Base-by-base conservation (phyloP, 1,140 invertebrate species). In the Nephotettix cincticeps region DNA sequence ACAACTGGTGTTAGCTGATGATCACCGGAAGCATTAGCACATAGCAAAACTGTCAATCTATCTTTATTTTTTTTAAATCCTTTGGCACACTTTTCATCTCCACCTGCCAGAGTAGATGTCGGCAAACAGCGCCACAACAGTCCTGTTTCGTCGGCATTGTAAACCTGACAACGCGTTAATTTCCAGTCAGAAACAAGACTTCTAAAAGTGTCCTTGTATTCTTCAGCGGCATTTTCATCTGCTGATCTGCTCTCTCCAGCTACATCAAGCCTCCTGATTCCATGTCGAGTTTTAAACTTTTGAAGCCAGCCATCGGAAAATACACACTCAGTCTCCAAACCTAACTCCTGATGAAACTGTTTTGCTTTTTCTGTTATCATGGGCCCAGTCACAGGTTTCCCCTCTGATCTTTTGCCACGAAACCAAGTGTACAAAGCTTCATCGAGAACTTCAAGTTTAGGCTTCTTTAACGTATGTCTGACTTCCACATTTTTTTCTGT, bases 1-100 rank as follows among this genome's bases (percentile, higher is more conserved):
- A 19, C 73, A 19, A 82, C 36, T 28, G 79, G 75, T 14, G 77
- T 76, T 21, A 79, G 64, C 73, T 77, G 75, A 21, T 77, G 69
- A 29, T 70, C 51, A 29, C 56, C 69, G 63, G 69, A 30, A 27
- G 32, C 6, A 63, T 63, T 70, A 63, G 51, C n/a, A 63, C 68
- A 69, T 25, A 56, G 51, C 68, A 28, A 58, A 56, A 69, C 27
- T 21, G 68, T 69, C 58, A 56, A 29, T 58, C 51, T 69, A 28
- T 69, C 28, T 69, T 69, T 61, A n/a, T 58, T 69, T 21, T 54
- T 58, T 58, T 69, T 28, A 54, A 54, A 69, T 56, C 68, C 45
- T 14, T 56, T 54, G 30, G 30, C 51, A 4, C 1, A 27, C 51
- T 56, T 69, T 43, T 40, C 65, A 30, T 40, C 65, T n/a, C 28